These are phyloP conservation scores for Sebastes matsubarae DNA, from an alignment of 2,797 vertebrate species.

Conservation along the genomic window DNA sequence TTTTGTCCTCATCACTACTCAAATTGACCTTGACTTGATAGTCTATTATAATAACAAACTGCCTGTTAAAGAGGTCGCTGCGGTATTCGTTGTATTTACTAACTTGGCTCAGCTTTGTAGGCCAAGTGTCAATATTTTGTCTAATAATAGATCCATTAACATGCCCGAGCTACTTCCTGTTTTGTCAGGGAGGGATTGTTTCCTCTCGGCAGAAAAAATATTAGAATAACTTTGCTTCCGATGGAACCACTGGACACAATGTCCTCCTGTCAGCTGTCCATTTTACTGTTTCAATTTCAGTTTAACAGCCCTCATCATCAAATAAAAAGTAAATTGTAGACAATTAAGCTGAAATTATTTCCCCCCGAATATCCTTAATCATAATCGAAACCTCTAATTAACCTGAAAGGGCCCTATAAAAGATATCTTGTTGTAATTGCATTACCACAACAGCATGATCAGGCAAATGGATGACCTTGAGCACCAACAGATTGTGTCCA, in stretches of 20 bases:
- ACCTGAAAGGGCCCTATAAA: background rate
- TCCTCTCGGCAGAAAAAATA: background rate
- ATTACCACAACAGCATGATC: background rate
- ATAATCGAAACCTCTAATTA: background rate
- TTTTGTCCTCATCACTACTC: background rate
- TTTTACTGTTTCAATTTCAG: background rate
- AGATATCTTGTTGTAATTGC: background rate
- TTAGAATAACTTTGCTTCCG: background rate
- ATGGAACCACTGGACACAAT: background rate
- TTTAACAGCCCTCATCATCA: background rate
- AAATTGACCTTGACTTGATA: background rate
- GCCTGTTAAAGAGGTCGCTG: background rate
- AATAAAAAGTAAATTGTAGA: background rate
- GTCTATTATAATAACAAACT: background rate
- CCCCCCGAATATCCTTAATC: background rate
- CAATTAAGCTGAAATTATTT: background rate
- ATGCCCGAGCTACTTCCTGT: slow-evolving; percentile 37
- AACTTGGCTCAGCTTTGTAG: background rate
- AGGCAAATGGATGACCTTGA: background rate
- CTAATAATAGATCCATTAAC: slow-evolving; percentile 17
- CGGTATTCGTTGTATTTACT: background rate
- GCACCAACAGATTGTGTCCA: background rate
- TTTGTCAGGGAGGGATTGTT: background rate
- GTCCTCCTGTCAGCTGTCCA: background rate
- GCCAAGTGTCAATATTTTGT: background rate